phyloP scores from a whole-genome alignment of 2,797 vertebrate genomes.

The Sylvia borin region DNA sequence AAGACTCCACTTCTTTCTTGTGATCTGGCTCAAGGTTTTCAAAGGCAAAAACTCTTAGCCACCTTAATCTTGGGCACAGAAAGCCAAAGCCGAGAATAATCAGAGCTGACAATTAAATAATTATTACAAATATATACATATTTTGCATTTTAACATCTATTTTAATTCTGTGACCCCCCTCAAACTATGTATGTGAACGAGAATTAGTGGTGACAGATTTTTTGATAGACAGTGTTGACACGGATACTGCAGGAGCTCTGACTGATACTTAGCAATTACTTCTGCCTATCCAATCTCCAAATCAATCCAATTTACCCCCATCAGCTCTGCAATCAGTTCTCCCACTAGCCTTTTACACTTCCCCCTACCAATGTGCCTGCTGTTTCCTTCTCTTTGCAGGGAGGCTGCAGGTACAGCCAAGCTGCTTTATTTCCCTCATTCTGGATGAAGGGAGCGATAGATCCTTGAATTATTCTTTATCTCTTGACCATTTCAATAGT shows the following conservation, averaged over 20 bases:
- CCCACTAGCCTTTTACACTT: background rate
- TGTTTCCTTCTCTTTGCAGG: background rate
- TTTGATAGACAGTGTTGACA: background rate
- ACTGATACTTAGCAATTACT: background rate
- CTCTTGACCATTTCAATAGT: background rate
- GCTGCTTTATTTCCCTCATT: background rate
- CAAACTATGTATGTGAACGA: background rate
- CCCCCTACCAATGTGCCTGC: background rate
- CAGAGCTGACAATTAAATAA: background rate
- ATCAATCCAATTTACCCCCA: background rate
- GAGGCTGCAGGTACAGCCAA: background rate
- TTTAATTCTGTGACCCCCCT: background rate
- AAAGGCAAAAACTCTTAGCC: no score
- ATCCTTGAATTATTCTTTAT: background rate
- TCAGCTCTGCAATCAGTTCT: background rate
- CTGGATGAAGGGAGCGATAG: background rate
- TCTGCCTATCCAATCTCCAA: background rate
- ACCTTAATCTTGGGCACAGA: no score
- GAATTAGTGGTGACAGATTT: background rate
- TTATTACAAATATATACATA: background rate
- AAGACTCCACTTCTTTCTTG: no score
- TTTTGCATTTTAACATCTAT: background rate
- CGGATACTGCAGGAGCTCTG: background rate
- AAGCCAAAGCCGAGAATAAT: background rate
- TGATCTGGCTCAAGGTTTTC: no score